Conservation (phyloP, 2,888 invertebrate species). For the Dasysyrphus albostriatus region DNA sequence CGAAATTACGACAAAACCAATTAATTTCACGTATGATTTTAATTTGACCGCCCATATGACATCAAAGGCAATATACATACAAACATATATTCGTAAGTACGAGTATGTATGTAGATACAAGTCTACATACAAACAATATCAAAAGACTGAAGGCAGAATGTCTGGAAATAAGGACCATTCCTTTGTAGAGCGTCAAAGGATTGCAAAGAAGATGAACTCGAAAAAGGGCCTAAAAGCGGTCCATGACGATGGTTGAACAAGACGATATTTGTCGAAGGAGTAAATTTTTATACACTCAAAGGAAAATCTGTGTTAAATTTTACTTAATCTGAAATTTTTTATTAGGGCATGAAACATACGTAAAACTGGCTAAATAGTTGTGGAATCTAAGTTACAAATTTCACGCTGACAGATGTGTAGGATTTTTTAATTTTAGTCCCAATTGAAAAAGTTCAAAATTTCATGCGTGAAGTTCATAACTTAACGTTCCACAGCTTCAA, state of each 20-base stretch:
- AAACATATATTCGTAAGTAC: too few species aligned
- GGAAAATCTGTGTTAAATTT: neutral
- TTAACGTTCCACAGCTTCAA: too few species aligned
- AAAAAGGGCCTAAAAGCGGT: constrained; percentile 47
- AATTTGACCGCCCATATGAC: constrained; percentile 71
- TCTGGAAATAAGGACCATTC: constrained; percentile 28
- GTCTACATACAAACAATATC: neutral
- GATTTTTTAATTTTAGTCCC: too few species aligned
- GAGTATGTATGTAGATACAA: too few species aligned
- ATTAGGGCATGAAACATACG: too few species aligned
- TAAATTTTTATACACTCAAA: neutral
- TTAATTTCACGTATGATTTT: constrained; percentile 74
- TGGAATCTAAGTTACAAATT: too few species aligned
- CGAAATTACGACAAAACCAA: constrained; percentile 70
- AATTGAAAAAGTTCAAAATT: too few species aligned
- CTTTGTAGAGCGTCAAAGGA: neutral
- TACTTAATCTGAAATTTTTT: too few species aligned
- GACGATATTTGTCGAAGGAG: constrained; percentile 6
- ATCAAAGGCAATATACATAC: constrained; percentile 34
- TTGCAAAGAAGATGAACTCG: constrained; percentile 5
- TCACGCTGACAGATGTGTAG: too few species aligned
- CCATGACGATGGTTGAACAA: constrained; percentile 11
- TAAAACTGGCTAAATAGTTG: too few species aligned
- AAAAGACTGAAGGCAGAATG: neutral
- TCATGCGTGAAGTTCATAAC: too few species aligned